Evolutionary conservation across 2,113 vertebrate genomes (phyloP).

Genomic region (Psephotus haematonotus): DNA sequence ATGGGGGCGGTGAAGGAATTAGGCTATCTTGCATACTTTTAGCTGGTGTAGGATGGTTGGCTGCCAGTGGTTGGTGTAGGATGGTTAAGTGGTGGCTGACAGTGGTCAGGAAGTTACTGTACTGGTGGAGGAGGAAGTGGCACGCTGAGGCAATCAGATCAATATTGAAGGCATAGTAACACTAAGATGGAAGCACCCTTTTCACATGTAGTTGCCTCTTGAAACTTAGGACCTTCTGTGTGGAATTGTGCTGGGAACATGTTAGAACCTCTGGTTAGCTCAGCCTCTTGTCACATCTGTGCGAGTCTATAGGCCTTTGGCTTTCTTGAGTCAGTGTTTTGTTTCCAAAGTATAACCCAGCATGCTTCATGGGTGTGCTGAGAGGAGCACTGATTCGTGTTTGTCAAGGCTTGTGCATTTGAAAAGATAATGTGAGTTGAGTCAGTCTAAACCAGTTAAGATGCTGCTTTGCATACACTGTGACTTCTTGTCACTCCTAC

Average conservation of each 20-base stretch:
- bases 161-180: background rate
- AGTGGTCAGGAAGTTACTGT: background rate
- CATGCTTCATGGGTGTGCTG: background rate
- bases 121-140: background rate
- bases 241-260: background rate
- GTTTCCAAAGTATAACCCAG: background rate
- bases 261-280: background rate
- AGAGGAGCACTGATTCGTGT: background rate
- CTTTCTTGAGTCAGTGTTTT: slow-evolving; percentile 60
- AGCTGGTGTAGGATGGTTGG: background rate
- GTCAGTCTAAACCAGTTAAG: background rate
- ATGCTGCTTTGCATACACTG: background rate
- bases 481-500: background rate
- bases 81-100: background rate
- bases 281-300: background rate
- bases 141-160: background rate
- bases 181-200: background rate
- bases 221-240: background rate
- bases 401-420: background rate
- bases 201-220: background rate
- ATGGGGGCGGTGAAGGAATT: background rate
- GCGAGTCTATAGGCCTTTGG: background rate
- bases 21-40: background rate
- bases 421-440: background rate
- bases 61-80: background rate